These are phyloP conservation scores for Conus betulinus DNA, from an alignment of 1,140 invertebrate species.

Conservation along the genomic window DNA sequence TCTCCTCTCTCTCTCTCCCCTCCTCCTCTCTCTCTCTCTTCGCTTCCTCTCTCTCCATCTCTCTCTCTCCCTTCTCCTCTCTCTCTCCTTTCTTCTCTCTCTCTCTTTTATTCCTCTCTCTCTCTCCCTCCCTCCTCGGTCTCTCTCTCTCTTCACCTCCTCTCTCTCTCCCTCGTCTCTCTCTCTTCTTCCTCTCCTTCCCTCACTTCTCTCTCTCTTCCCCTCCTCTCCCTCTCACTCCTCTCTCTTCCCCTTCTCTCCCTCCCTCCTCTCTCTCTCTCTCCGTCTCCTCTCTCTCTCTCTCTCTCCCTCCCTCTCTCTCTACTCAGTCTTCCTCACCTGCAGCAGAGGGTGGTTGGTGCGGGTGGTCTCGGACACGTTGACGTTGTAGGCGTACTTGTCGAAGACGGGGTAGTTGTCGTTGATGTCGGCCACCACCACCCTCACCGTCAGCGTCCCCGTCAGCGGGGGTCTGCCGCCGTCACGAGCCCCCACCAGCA, in stretches of 20 bases:
- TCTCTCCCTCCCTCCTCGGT: too few relatives aligned
- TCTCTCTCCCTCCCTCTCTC: not conserved
- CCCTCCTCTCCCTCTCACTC: too few relatives aligned
- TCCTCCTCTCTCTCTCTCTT: too few relatives aligned
- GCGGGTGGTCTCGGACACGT: constrained; percentile 40
- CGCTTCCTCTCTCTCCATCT: too few relatives aligned
- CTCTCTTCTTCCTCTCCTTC: not conserved
- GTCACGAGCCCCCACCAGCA: constrained; percentile 61
- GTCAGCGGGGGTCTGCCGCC: constrained; percentile 76
- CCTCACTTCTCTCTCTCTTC: not conserved
- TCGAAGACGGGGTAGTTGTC: constrained; percentile 49
- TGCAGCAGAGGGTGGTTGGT: constrained; percentile 29
- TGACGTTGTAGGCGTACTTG: constrained; percentile 31
- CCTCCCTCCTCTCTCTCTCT: not conserved
- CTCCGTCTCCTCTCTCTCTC: not conserved
- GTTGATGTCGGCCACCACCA: constrained; percentile 76
- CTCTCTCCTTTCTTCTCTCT: too few relatives aligned
- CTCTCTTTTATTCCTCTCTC: too few relatives aligned
- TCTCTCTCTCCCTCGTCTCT: not conserved
- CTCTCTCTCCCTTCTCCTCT: too few relatives aligned
- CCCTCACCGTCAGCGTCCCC: constrained; percentile 48
- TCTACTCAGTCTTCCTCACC: constrained; percentile 23
- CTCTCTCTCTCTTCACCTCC: not conserved
- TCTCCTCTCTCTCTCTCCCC: too few relatives aligned
- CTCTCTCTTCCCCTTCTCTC: too few relatives aligned